These are phyloP conservation scores for Elephas maximus DNA, from an alignment of 2,113 vertebrate genomes.

Conservation along the genomic window DNA sequence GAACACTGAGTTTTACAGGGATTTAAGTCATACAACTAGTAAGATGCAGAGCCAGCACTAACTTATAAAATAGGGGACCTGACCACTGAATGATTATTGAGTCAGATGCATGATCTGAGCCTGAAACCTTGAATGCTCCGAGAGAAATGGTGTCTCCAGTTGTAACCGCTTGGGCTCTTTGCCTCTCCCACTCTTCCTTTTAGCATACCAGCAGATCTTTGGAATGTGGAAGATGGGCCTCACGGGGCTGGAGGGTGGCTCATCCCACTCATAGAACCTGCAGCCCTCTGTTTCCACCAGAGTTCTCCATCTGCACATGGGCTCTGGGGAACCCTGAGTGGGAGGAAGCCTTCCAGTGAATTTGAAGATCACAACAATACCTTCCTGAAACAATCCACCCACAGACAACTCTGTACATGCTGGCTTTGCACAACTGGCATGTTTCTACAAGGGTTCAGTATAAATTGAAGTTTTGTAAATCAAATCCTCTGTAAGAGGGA, in stretches of 20 bases:
- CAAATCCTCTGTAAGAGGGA: not conserved
- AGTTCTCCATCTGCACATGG: not conserved
- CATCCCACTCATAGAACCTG: not conserved
- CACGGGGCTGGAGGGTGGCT: not conserved
- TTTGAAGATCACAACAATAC: not conserved
- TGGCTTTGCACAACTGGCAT: not conserved
- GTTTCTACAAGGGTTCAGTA: not conserved
- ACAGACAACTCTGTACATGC: not conserved
- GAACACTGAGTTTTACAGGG: not conserved
- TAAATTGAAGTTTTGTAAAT: conserved; percentile 54
- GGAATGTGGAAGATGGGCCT: not conserved
- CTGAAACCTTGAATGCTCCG: not conserved
- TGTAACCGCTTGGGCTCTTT: not conserved
- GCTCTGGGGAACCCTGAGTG: not conserved
- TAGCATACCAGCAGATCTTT: not conserved
- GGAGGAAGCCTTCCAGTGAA: not conserved
- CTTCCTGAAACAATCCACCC: not conserved
- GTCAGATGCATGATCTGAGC: not conserved
- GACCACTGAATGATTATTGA: not conserved
- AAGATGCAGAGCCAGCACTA: not conserved
- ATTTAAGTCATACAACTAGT: not conserved
- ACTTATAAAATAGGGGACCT: not conserved
- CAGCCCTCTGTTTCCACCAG: not conserved
- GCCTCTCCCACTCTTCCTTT: not conserved
- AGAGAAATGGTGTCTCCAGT: not conserved